Evolutionary conservation across 2,113 vertebrate genomes (phyloP).

Genomic region (Elgaria multicarinata): DNA sequence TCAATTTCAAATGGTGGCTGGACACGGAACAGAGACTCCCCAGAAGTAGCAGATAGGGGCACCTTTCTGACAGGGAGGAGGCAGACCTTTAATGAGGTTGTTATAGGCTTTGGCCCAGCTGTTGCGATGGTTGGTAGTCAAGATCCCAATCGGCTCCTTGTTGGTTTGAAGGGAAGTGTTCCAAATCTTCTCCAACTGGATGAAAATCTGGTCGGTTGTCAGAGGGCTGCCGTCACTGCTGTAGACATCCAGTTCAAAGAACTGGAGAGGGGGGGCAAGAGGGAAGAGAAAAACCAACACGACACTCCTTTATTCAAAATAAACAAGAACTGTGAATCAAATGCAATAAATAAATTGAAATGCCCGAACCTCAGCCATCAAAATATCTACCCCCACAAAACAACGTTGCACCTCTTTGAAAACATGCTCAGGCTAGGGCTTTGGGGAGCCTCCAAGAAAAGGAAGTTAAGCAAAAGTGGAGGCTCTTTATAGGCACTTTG

Average conservation of each 20-base stretch:
- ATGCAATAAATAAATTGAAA: neutral
- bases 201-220: conserved; percentile 91
- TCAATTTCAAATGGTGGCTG: too few relatives aligned
- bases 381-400: too few relatives aligned
- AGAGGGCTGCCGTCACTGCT: conserved; percentile 89
- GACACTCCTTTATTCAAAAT: neutral
- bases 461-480: neutral
- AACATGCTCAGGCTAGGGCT: neutral
- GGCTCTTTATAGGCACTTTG: neutral
- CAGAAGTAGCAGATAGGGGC: neutral
- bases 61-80: neutral
- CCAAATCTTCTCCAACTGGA: conserved; percentile 98
- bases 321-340: neutral
- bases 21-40: too few relatives aligned
- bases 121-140: conserved; percentile 96
- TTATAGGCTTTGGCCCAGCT: conserved; percentile 97
- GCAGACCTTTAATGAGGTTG: conserved; percentile 91
- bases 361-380: too few relatives aligned
- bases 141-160: conserved; percentile 96
- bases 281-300: conserved; percentile 9
- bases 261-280: conserved; percentile 72
- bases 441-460: neutral
- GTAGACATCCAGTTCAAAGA: conserved; percentile 95
- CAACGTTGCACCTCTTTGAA: neutral
- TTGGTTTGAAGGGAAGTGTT: conserved; percentile 96